Percentiles rank a stretch among this genome's conserved stretches.
These are phyloP conservation scores for Prionace glauca DNA, from an alignment of 2,797 vertebrate species.

Conservation along the genomic window DNA sequence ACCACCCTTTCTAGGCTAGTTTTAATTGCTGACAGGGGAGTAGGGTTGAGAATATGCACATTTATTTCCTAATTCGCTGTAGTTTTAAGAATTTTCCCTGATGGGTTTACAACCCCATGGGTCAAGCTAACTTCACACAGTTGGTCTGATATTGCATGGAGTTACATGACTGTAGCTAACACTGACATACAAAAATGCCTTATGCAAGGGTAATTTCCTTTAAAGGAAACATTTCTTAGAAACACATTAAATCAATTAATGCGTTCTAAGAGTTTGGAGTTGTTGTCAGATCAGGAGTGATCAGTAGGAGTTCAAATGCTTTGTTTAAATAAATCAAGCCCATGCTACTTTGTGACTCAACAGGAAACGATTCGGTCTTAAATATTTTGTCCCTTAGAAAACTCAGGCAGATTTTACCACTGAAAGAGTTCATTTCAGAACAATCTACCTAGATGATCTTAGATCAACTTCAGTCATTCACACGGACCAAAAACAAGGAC, in stretches of 20 bases:
- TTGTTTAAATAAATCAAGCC: not conserved
- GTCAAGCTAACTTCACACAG: not conserved
- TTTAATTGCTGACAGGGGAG: not conserved
- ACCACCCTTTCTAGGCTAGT: not conserved
- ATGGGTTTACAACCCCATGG: not conserved
- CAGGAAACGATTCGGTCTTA: not conserved
- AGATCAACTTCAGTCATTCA: not conserved
- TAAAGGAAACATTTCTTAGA: not conserved
- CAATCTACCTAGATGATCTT: not conserved
- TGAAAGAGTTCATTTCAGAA: not conserved
- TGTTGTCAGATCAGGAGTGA: not conserved
- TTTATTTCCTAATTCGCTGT: not conserved
- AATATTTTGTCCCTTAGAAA: not conserved
- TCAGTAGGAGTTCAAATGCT: not conserved
- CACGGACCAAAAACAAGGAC: not conserved
- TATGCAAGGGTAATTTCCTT: not conserved
- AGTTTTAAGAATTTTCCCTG: not conserved
- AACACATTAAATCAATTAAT: not conserved
- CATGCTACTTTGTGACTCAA: not conserved
- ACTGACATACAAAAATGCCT: not conserved
- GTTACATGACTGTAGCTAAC: not conserved
- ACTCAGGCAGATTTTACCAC: not conserved
- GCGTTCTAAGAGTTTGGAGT: not conserved
- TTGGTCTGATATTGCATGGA: not conserved
- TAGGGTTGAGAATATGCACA: not conserved